Evolutionary conservation across 2,797 vertebrate genomes (phyloP).

Genomic region (Tiaroga cobitis): DNA sequence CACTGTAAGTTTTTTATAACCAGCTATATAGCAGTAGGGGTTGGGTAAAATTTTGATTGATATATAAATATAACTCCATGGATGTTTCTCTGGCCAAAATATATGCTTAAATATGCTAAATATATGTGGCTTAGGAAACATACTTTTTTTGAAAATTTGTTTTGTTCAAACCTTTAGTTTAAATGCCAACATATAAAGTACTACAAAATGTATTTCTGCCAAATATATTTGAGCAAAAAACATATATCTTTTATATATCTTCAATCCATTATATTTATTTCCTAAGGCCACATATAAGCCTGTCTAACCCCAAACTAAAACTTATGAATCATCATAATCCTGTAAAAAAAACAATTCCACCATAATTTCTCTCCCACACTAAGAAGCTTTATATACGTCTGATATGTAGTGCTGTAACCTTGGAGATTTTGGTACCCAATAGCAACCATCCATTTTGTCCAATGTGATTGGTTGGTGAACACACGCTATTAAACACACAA

Average conservation of each 20-base stretch:
- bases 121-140: background rate
- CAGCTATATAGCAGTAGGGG: background rate
- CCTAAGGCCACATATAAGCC: background rate
- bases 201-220: background rate
- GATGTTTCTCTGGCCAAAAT: background rate
- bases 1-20: background rate
- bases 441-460: conserved; percentile 39
- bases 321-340: background rate
- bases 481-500: conserved; percentile 15
- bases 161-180: background rate
- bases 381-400: background rate
- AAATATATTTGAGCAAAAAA: background rate
- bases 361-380: conserved; percentile 2
- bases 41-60: too few relatives aligned
- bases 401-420: conserved; percentile 18
- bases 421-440: conserved; percentile 44
- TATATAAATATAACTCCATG: too few relatives aligned
- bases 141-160: background rate
- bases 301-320: background rate
- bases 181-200: background rate
- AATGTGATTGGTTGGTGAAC: background rate
- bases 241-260: background rate
- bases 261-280: background rate
- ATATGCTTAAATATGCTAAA: background rate
- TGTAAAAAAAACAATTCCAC: background rate